These are phyloP conservation scores for human DNA, from an alignment of 2,113 vertebrate species.

Conservation along the genomic window GRCh38 chr9:95834501-95835000, in stretches of 20 bases:
- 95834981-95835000: not conserved
- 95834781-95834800: not conserved
- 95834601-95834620: not conserved
- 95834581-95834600: not conserved
- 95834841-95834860: conserved; percentile 28
- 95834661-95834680: not conserved
- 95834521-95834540: not conserved
- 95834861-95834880: not conserved
- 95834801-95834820: not conserved
- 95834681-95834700: not conserved
- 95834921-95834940: not conserved
- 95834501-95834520: not conserved
- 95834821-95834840: not conserved
- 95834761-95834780: not conserved
- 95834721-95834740: conserved; percentile 43
- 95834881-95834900: not conserved
- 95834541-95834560: not conserved
- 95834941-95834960: not conserved
- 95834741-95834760: not conserved
- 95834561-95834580: not conserved
- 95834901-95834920: not conserved
- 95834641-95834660: not conserved
- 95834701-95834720: conserved; percentile 6
- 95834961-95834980: not conserved
- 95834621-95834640: not conserved